Evolutionary conservation across 2,113 vertebrate species (phyloP).

Genomic region (Gymnogyps californianus): DNA sequence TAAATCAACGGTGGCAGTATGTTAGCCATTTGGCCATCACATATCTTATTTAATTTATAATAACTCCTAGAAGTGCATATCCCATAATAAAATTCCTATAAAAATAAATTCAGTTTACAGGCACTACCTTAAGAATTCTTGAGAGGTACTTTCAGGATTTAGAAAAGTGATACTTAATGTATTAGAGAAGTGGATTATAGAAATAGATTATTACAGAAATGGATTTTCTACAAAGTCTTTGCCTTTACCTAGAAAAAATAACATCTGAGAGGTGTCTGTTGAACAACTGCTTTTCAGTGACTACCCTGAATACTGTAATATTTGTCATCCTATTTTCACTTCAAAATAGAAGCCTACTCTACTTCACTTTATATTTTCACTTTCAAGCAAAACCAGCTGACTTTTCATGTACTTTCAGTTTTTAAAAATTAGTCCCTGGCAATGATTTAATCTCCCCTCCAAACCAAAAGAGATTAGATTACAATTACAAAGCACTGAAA

Average conservation of each 20-base stretch:
- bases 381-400: conserved; percentile 28
- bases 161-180: background rate
- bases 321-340: background rate
- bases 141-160: background rate
- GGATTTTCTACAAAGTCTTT: background rate
- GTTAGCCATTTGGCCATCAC: background rate
- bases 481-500: conserved; percentile 39
- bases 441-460: conserved; percentile 28
- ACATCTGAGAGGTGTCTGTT: background rate
- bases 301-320: background rate
- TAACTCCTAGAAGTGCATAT: background rate
- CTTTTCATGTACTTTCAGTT: background rate
- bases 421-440: background rate
- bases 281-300: background rate
- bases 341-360: background rate
- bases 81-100: background rate
- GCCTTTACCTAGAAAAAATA: background rate
- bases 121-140: background rate
- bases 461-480: conserved; percentile 39
- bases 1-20: background rate
- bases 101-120: background rate
- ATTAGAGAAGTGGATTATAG: background rate
- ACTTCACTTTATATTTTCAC: background rate
- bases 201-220: background rate
- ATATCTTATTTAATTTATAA: background rate